Evolutionary conservation across 2,888 invertebrate species (phyloP), one percentile per base, ranked within the genome.

Genomic region (Mimumesa dahlbomi): DNA sequence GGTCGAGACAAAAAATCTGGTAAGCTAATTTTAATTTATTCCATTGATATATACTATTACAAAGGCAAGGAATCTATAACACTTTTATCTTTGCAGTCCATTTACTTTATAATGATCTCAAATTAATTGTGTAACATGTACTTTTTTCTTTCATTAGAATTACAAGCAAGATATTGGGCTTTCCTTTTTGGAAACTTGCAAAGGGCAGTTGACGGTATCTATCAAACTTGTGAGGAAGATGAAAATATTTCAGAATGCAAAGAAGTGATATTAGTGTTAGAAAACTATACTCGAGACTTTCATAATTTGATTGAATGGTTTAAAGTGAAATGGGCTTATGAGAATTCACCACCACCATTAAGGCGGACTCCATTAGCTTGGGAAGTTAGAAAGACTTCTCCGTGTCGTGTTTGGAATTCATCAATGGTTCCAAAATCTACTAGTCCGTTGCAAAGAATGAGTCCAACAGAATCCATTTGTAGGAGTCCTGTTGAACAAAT

Each of bases 161-260:
- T 97, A 5, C 93, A 97, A 73, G 97, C 98, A 0, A 91, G 98
- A 36, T 98, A 98, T 89, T 99, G 98, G 99, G 97, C 97, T 0
- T 93, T 97, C 81, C 91, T 98, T 46, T 98, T 98, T 90, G 98
- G 98, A 31, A 98, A 98, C 89, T 91, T 99, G 57, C 96, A 97
- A 89, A 91, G 97, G 79, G 96, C 98, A 34, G 96, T 97, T 43
- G 97, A 97, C 81, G 97, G 97, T 90, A 97, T 99, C 73, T 98
- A 98, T 89, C 96, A 96, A 88, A 98, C 98, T 0, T 98, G 98
- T 65, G 97, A 98, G 89, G 94, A 95, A 69, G 98, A 98, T 89
- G 97, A 98, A 87, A 98, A 96, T 89, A 93, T 97, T 77, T 94
- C 95, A 0, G 98, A 98, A 90, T 98, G 98, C 91, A 95, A 98